Conservation (phyloP, 2,113 vertebrate genomes). For the Halcyon malimbica region DNA sequence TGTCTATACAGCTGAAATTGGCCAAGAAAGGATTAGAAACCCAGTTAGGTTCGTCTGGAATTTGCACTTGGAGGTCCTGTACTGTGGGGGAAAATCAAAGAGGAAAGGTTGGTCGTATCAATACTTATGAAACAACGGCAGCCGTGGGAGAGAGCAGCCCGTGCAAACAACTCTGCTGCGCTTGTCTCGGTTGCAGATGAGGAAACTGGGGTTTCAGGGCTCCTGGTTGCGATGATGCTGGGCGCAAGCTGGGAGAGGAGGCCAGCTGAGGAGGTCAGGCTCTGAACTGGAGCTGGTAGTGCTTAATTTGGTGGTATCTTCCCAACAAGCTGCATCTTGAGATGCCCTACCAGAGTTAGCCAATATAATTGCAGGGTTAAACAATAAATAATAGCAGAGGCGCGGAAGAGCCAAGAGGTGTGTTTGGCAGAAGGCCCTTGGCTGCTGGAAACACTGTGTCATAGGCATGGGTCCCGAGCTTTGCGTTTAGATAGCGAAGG, state of each 20-base stretch:
- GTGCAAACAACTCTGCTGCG: background rate
- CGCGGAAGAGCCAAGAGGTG: background rate
- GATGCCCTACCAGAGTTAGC: background rate
- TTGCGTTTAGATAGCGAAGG: background rate
- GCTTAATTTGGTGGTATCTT: background rate
- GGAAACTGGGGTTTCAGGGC: background rate
- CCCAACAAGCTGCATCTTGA: conserved; percentile 37
- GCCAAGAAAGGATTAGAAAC: background rate
- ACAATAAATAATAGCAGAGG: conserved; percentile 6
- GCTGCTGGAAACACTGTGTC: conserved; percentile 64
- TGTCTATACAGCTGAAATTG: background rate
- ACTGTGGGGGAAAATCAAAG: background rate
- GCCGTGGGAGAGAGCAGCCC: background rate
- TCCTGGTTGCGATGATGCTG: rapidly evolving
- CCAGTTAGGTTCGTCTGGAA: background rate
- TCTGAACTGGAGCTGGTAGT: background rate
- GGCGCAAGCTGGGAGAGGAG: background rate
- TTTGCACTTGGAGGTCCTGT: background rate
- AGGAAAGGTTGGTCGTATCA: background rate
- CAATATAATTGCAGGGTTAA: background rate
- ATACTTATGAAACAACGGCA: background rate
- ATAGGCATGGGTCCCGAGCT: background rate
- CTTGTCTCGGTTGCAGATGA: background rate
- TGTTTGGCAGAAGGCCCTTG: conserved; percentile 17
- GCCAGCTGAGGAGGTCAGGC: background rate